Evolutionary conservation across 2,888 invertebrate species (phyloP).

Genomic region (Diarsia rubi): DNA sequence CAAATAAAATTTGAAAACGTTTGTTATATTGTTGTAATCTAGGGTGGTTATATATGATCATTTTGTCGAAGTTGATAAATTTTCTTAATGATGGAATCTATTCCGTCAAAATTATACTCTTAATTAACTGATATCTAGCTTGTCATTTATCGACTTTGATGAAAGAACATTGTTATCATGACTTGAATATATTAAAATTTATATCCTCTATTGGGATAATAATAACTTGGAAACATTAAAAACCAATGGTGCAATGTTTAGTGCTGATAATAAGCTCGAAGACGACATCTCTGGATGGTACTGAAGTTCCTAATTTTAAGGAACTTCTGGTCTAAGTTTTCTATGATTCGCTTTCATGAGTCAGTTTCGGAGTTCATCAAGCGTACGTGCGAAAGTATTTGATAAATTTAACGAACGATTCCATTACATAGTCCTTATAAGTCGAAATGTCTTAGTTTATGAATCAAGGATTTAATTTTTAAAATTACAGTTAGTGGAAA

Average conservation of each 20-base stretch:
- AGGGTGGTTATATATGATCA: constrained; percentile 45
- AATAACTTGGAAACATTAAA: constrained; percentile 51
- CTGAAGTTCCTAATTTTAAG: constrained; percentile 43
- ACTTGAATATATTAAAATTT: constrained; percentile 56
- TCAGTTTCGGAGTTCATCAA: constrained; percentile 80
- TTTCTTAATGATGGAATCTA: constrained; percentile 28
- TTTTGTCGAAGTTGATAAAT: constrained; percentile 56
- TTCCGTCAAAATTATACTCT: constrained; percentile 25
- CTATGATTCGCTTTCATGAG: constrained; percentile 68
- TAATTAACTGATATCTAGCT: constrained; percentile 15
- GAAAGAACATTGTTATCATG: constrained; percentile 46
- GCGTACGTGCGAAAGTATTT: constrained; percentile 67
- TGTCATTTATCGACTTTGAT: constrained; percentile 49
- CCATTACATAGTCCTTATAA: constrained; percentile 70
- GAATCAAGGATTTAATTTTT: constrained; percentile 65
- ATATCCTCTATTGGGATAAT: constrained; percentile 62
- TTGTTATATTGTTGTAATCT: constrained; percentile 57
- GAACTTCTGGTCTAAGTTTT: constrained; percentile 40
- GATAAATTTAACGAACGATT: constrained; percentile 70
- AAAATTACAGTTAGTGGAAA: constrained; percentile 53
- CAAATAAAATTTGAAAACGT: constrained; percentile 50
- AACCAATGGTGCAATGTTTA: constrained; percentile 65
- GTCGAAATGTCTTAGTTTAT: constrained; percentile 69
- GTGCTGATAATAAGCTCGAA: constrained; percentile 39
- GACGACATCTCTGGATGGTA: constrained; percentile 28